These are phyloP conservation scores for Malurus melanocephalus DNA, from an alignment of 2,113 vertebrate species.

Conservation along the genomic window DNA sequence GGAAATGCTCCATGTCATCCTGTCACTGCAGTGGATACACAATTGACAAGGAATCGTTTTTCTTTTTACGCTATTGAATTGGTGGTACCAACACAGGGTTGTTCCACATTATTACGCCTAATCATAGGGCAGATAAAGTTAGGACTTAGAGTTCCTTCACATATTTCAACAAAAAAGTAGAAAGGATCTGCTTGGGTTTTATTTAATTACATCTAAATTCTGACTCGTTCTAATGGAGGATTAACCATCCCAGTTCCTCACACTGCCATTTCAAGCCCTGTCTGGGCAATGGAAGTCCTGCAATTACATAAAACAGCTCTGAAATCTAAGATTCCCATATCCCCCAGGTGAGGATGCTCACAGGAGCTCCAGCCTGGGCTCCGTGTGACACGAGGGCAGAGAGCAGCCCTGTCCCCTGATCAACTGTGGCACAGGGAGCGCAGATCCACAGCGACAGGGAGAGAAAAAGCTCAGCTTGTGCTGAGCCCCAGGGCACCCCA, in stretches of 20 bases:
- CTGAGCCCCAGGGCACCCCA: background rate
- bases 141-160: background rate
- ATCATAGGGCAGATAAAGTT: fast-evolving
- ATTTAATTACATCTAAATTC: background rate
- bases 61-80: too few species aligned
- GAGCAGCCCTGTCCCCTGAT: background rate
- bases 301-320: background rate
- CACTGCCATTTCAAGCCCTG: background rate
- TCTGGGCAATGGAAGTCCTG: background rate
- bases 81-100: background rate
- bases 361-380: background rate
- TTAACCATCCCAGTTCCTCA: background rate
- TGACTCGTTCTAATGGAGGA: background rate
- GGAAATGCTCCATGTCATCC: background rate
- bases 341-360: background rate
- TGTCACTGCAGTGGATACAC: background rate
- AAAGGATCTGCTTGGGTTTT: background rate
- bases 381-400: background rate
- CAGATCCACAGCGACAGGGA: background rate
- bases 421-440: fast-evolving
- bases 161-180: background rate
- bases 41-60: background rate
- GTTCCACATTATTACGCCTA: background rate
- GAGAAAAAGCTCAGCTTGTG: background rate
- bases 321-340: background rate